Evolutionary conservation across 1,140 invertebrate genomes (phyloP), one percentile per base, ranked within the genome.

Genomic region (Drosophila orosa): DNA sequence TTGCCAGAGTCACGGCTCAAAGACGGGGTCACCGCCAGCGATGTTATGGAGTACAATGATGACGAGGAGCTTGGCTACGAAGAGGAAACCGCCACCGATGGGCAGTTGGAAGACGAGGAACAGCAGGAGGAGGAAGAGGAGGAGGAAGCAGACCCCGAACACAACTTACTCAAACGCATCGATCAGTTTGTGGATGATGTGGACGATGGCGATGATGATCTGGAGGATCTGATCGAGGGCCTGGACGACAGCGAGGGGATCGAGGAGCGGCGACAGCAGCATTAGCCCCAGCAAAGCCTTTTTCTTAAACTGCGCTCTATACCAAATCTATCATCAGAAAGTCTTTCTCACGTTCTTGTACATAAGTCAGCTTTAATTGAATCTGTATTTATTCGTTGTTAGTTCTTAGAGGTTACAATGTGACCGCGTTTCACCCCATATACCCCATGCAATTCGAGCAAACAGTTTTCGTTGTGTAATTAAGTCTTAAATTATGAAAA

Each of bases 311-410:
- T 89, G 80, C 68, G 84, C 84, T 87, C 84, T 89, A 87, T 87
- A 87, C 84, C 84, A 87, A 87, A 87, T 87, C 84, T 87, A 89
- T 87, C 84, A 89, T 87, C 84, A 89, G 63, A 76, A 80, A 87
- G 44, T 69, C 87, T 68, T 83, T 86, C 76, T 74, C 59, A 84
- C 72, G 40, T 77, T 72, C 57, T 77, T 87, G 82, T 87, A 87
- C 66, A 87, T 87, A 86, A 83, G 57, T 76, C 78, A 87, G 83
- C 83, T 86, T 87, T 86, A 86, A 86, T 47, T 66, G 40, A 57
- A 78, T 69, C 44, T 68, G 58, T 73, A 47, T 77, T 83, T 82
- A 77, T 78, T 62, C 55, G 56, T 71, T 66, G 54, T 78, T 81
- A 80, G 71, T 47, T 80, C 13, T 71, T 61, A 74, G 59, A 74